Conservation (phyloP, 2,888 invertebrate species). For the Volucella zonaria region DNA sequence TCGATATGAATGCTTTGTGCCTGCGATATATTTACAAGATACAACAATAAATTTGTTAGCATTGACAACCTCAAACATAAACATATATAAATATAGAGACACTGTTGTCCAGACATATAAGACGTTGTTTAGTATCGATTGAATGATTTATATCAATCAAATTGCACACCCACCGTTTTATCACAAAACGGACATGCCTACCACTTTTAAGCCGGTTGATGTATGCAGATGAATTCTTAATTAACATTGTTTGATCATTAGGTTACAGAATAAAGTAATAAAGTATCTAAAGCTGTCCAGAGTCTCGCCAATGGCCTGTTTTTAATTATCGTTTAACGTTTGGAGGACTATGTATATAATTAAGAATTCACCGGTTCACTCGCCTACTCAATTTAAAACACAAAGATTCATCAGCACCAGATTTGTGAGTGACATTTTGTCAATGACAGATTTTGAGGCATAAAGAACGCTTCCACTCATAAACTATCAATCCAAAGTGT, state of each 20-base stretch:
- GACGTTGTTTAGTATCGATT: conserved; percentile 23
- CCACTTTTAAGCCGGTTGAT: neutral
- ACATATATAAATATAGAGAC: conserved; percentile 13
- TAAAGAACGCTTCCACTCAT: conserved; percentile 46
- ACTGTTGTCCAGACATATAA: conserved; percentile 26
- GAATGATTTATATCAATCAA: conserved; percentile 62
- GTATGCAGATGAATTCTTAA: conserved; percentile 45
- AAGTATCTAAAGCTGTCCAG: conserved; percentile 40
- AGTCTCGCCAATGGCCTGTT: conserved; percentile 21
- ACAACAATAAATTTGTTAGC: conserved; percentile 25
- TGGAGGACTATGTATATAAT: conserved; percentile 15
- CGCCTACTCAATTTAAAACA: conserved; percentile 45
- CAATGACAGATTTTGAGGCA: conserved; percentile 55
- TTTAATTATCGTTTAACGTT: conserved; percentile 34
- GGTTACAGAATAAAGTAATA: conserved; percentile 28
- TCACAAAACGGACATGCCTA: neutral
- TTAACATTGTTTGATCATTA: conserved; percentile 59
- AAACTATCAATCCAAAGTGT: conserved; percentile 44
- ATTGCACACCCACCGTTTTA: conserved; percentile 43
- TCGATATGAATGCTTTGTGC: conserved; percentile 16
- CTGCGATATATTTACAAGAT: conserved; percentile 21
- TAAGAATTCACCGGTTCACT: conserved; percentile 43
- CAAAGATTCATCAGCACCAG: conserved; percentile 34
- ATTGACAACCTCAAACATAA: conserved; percentile 15
- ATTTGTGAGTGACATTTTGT: conserved; percentile 33